A percentile compares a stretch with the other conserved stretches of the same genome.
These are phyloP conservation scores for Protula sp. DNA, from an alignment of 2,888 invertebrate genomes.

Conservation along the genomic window DNA sequence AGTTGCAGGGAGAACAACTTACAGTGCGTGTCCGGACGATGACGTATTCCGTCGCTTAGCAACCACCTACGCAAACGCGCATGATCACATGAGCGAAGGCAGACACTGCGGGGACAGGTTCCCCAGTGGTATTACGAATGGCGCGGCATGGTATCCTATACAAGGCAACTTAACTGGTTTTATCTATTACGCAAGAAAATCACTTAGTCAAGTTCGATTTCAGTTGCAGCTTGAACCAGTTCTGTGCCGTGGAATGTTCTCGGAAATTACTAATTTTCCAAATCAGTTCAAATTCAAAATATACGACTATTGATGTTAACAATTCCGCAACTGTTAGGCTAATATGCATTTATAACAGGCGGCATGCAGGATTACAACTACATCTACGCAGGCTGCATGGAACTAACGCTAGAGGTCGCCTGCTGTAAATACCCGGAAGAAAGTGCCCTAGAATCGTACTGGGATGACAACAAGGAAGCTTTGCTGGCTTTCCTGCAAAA, in stretches of 20 bases:
- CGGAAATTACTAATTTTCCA: too few species aligned
- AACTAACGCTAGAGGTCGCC: conserved; percentile 86
- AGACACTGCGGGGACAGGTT: conserved; percentile 18
- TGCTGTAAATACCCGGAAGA: conserved; percentile 90
- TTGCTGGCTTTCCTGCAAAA: conserved; percentile 28
- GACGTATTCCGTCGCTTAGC: conserved; percentile 74
- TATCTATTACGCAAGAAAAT: too few species aligned
- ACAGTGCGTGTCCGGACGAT: conserved; percentile 65
- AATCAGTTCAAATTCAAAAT: too few species aligned
- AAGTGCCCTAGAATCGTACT: conserved; percentile 72
- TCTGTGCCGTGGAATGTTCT: too few species aligned
- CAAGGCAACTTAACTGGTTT: conserved; percentile 57
- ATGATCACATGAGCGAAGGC: conserved; percentile 66
- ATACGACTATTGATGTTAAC: too few species aligned
- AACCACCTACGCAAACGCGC: conserved; percentile 67
- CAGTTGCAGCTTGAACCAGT: too few species aligned
- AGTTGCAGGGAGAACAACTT: too few species aligned
- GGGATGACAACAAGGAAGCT: conserved; percentile 80
- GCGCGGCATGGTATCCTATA: conserved; percentile 87
- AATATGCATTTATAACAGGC: conserved; percentile 58
- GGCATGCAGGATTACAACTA: conserved; percentile 95
- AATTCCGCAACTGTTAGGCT: too few species aligned
- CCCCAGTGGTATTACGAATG: conserved; percentile 76
- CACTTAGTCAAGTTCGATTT: too few species aligned
- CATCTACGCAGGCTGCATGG: conserved; percentile 88